Evolutionary conservation across 1,140 invertebrate genomes (phyloP), one percentile per base, ranked within the genome.

Genomic region (Ptiloglossa arizonensis): DNA sequence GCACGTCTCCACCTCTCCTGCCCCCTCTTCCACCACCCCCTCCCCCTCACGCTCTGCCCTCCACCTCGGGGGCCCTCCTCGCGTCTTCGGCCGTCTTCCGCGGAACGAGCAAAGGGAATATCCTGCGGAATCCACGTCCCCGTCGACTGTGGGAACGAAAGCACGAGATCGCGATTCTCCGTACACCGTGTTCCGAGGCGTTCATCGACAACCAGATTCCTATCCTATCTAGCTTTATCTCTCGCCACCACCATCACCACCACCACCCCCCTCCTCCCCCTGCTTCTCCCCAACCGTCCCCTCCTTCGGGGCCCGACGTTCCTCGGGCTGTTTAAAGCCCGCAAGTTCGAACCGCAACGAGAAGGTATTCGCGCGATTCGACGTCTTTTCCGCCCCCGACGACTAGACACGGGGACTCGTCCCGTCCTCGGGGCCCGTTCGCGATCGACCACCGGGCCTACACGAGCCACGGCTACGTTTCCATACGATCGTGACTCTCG

Each of bases 91-190:
- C 62, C 76, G 59, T 64, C 59, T 69, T 76, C 66, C 74, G 74
- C 66, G 60, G 68, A 79, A 72, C 83, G 75, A 86, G 84, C 64
- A 82, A 77, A 80, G 70, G 72, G 86, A 87, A 86, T 87, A 85
- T 86, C 73, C 75, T 38, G 27, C 85, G 90, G 91, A 92, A 92
- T 92, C 90, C 89, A 82, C 87, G 81, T 81, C 74, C 79, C 68
- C 83, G 69, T 57, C 68, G 87, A 90, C 89, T 92, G 91, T 92
- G 91, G 91, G 91, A 91, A 92, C 91, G 86, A 66, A 82, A 83
- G 70, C 83, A 81, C 75, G 82, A 69, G 76, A 86, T 79, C 83
- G 82, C 74, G 68, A 50, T 80, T 87, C 82, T 60, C 78, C 83
- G 79, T 64, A 89, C 66, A 86, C 87, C 83, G 70, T 88, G 87